These are phyloP conservation scores for Geotrupes spiniger DNA, from an alignment of 2,888 invertebrate genomes.

Conservation along the genomic window DNA sequence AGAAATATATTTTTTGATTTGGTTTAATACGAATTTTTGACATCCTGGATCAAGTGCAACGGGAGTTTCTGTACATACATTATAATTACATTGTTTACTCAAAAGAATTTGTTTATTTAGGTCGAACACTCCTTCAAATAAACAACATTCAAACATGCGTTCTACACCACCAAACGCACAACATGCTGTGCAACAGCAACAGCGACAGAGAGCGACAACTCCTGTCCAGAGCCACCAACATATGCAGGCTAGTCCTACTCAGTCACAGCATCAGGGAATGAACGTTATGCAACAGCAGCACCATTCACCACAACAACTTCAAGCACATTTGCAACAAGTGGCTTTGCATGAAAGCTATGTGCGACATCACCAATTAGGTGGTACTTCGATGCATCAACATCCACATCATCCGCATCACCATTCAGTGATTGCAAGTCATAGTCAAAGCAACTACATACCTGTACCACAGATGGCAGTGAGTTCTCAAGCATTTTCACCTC, in stretches of 20 bases:
- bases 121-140: constrained; percentile 46
- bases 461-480: constrained; percentile 58
- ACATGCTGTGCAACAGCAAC: constrained; percentile 39
- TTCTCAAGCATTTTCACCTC: constrained; percentile 56
- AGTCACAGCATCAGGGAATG: constrained; percentile 34
- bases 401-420: constrained; percentile 46
- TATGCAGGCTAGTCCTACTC: constrained; percentile 43
- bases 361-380: constrained; percentile 45
- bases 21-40: no score
- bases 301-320: constrained; percentile 41
- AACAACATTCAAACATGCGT: constrained; percentile 41
- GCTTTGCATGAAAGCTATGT: constrained; percentile 47
- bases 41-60: no score
- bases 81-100: no score
- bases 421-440: constrained; percentile 40
- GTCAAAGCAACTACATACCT: constrained; percentile 54
- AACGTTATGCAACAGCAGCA: constrained; percentile 43
- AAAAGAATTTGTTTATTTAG: constrained; percentile 13
- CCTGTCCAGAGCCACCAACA: constrained; percentile 42
- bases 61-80: no score
- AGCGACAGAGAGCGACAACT: constrained; percentile 44
- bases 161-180: constrained; percentile 45
- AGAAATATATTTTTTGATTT: no score
- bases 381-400: constrained; percentile 46
- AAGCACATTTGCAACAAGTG: constrained; percentile 46